Percentiles rank a stretch among this genome's conserved stretches.
Evolutionary conservation across 2,113 vertebrate genomes (phyloP).

Genomic region (Corvus hawaiiensis): DNA sequence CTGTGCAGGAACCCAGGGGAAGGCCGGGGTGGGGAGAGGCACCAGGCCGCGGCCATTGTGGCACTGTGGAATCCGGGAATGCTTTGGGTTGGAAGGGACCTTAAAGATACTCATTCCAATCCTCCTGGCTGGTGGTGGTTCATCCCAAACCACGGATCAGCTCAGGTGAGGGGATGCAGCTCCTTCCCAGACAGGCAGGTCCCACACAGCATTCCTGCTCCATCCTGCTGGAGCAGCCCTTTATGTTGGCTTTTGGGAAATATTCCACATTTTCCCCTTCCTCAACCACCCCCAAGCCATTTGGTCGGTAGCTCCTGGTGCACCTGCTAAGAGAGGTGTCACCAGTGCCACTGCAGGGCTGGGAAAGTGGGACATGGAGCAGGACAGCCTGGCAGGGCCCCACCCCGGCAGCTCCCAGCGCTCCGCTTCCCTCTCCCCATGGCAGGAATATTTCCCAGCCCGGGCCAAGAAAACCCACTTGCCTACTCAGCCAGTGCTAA

Average conservation of each 20-base stretch:
- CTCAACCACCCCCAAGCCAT: background rate
- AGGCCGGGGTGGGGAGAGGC: accelerated
- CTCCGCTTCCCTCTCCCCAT: background rate
- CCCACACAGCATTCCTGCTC: accelerated
- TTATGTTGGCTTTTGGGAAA: accelerated
- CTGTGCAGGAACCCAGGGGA: background rate
- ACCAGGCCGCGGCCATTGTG: accelerated
- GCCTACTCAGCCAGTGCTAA: slow-evolving; percentile 43
- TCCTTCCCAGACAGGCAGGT: background rate
- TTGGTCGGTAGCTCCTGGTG: background rate
- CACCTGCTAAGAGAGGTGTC: background rate
- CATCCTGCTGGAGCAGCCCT: accelerated
- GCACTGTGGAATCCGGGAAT: background rate
- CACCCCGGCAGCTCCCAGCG: background rate
- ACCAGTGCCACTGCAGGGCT: background rate
- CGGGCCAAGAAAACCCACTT: slow-evolving; percentile 31
- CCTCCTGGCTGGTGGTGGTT: background rate
- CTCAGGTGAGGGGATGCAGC: background rate
- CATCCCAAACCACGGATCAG: background rate
- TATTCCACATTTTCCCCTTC: background rate
- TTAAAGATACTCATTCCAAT: background rate
- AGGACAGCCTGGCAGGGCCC: background rate
- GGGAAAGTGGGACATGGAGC: background rate
- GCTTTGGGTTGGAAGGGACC: background rate
- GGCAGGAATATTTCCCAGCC: background rate